Percentiles rank a stretch among this genome's conserved stretches.
These are phyloP conservation scores for Gobius niger DNA, from an alignment of 2,113 vertebrate species.

Conservation along the genomic window DNA sequence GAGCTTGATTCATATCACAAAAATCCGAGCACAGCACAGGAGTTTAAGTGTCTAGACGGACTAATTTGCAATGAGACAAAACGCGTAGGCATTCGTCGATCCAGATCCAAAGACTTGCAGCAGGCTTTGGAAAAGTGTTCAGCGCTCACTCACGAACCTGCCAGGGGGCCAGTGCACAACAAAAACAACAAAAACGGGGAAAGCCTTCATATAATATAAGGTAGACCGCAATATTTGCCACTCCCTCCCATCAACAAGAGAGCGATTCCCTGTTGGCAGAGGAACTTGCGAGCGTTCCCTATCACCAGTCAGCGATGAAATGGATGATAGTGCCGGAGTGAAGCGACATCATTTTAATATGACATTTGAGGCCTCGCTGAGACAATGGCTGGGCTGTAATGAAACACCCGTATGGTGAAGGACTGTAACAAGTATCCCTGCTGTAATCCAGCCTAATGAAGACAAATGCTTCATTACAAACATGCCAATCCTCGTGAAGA, in stretches of 20 bases:
- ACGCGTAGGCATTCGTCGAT: neutral
- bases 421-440: too few species aligned
- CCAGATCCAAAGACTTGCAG: neutral
- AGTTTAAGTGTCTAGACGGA: neutral
- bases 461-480: neutral
- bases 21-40: neutral
- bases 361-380: too few species aligned
- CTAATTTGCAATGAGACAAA: neutral
- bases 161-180: neutral
- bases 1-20: neutral
- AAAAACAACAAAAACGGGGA: neutral
- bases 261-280: too few species aligned
- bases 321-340: too few species aligned
- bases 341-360: too few species aligned
- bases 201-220: too few species aligned
- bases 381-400: too few species aligned
- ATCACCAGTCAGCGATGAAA: too few species aligned
- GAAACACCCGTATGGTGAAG: too few species aligned
- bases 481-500: neutral
- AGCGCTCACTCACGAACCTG: neutral
- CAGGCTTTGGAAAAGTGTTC: neutral
- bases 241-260: too few species aligned
- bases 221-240: too few species aligned
- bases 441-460: neutral
- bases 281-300: too few species aligned